Conservation (phyloP, 2,888 invertebrate genomes). For the Synergus gifuensis region DNA sequence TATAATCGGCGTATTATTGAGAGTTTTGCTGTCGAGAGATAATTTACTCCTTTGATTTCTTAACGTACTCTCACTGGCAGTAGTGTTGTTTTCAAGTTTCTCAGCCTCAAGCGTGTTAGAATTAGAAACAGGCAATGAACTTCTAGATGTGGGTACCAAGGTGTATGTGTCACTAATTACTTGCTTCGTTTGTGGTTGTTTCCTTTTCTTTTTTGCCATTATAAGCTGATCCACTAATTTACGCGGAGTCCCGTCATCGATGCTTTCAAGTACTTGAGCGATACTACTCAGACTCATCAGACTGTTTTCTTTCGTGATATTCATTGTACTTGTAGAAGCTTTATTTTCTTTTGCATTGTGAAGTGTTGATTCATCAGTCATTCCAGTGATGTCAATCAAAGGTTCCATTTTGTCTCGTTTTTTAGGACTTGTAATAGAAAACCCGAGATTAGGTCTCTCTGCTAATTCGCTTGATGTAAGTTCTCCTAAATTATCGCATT, state of each 20-base stretch:
- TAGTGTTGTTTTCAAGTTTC: constrained; percentile 51
- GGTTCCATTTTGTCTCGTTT: constrained; percentile 60
- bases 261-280: constrained; percentile 56
- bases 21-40: constrained; percentile 64
- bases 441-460: constrained; percentile 68
- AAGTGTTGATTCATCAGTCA: constrained; percentile 57
- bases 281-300: constrained; percentile 72
- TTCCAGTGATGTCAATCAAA: constrained; percentile 66
- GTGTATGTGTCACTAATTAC: constrained; percentile 57
- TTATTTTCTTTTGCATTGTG: constrained; percentile 1
- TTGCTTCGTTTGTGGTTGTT: constrained; percentile 42
- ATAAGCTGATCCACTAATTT: constrained; percentile 71
- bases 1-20: constrained; percentile 39
- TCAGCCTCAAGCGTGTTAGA: constrained; percentile 47
- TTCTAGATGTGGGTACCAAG: constrained; percentile 51
- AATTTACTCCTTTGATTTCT: constrained; percentile 56
- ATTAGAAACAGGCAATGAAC: constrained; percentile 58
- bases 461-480: constrained; percentile 56
- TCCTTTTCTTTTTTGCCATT: constrained; percentile 57
- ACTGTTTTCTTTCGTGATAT: constrained; percentile 45
- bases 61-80: constrained; percentile 40
- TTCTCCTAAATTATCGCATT: constrained; percentile 75
- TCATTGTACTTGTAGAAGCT: neutral
- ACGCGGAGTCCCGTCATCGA: constrained; percentile 67
- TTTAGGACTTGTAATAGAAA: constrained; percentile 64